phyloP scores from a whole-genome alignment of 1,140 invertebrate species.

The Diorhabda sublineata region DNA sequence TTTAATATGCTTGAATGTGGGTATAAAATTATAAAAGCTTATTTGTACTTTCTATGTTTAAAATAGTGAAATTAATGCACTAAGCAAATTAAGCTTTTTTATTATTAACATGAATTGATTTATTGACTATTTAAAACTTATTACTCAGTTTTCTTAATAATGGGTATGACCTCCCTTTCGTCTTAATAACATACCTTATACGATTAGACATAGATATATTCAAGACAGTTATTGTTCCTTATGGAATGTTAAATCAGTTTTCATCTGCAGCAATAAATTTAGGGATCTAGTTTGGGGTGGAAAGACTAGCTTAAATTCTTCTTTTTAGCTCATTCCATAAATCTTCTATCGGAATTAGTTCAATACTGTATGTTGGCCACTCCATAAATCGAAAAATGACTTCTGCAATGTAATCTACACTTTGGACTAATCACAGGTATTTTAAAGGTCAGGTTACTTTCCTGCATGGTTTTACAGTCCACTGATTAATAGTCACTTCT shows the following conservation, averaged over 20 bases:
- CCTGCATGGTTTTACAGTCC: too few relatives aligned
- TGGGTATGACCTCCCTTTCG: neutral
- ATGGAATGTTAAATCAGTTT: neutral
- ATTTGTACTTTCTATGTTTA: neutral
- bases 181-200: neutral
- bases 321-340: neutral
- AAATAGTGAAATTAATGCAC: neutral
- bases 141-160: neutral
- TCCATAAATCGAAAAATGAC: neutral
- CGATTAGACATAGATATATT: neutral
- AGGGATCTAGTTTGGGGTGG: neutral
- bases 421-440: neutral
- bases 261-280: too few relatives aligned
- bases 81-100: neutral
- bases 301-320: neutral
- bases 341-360: neutral
- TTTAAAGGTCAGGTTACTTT: neutral
- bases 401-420: neutral
- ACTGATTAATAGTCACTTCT: neutral
- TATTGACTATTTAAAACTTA: neutral
- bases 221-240: neutral
- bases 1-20: too few relatives aligned
- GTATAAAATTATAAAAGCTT: neutral
- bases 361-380: neutral
- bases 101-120: neutral